Conservation (phyloP, 2,888 invertebrate genomes). For the Latrodectus hesperus region DNA sequence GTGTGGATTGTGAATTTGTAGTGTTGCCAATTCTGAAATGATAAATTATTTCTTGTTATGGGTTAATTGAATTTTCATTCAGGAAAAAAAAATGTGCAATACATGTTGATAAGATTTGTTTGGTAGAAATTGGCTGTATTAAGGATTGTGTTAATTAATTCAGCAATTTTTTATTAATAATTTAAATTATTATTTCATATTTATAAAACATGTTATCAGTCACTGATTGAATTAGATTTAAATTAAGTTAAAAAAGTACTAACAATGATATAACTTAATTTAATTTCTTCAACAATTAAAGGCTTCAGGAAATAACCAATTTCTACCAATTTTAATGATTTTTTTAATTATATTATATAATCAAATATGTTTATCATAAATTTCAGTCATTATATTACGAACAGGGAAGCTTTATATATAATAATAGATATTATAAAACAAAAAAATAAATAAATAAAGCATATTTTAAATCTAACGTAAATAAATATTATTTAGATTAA, state of each 20-base stretch:
- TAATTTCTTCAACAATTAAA: neutral
- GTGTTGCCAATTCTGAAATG: constrained; percentile 45
- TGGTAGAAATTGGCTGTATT: constrained; percentile 46
- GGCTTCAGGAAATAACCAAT: neutral
- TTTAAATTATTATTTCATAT: neutral
- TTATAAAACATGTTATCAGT: neutral
- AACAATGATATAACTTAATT: neutral
- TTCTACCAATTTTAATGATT: neutral
- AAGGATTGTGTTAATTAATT: neutral
- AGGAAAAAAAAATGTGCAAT: constrained; percentile 44
- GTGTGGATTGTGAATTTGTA: constrained; percentile 50
- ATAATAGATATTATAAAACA: too few species aligned
- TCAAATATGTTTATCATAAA: neutral
- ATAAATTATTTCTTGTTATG: constrained; percentile 36
- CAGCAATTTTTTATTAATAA: too few species aligned
- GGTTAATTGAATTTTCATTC: neutral
- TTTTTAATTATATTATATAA: neutral
- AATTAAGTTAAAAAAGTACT: neutral
- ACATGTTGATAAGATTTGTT: constrained; percentile 22
- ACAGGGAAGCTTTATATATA: too few species aligned
- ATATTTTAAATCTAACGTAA: too few species aligned
- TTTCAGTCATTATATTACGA: neutral
- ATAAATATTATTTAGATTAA: too few species aligned
- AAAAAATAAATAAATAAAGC: too few species aligned
- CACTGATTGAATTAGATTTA: neutral